phyloP scores from a whole-genome alignment of 1,140 invertebrate species.

The Sweltsa coloradensis region DNA sequence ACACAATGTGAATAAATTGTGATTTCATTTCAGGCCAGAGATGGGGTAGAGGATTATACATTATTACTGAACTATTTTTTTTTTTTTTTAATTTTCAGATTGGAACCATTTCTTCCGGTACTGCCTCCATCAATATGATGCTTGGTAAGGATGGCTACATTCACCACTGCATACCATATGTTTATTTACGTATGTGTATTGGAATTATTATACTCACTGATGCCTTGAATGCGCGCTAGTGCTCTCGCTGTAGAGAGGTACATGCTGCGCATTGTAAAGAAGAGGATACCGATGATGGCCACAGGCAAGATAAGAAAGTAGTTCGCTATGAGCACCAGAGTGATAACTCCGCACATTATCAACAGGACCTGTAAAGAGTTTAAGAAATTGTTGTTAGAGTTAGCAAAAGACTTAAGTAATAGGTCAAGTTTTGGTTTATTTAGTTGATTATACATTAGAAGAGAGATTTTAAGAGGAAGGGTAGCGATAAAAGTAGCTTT shows the following conservation, averaged over 20 bases:
- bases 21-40: background rate
- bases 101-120: background rate
- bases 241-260: slow-evolving; percentile 74
- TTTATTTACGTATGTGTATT: background rate
- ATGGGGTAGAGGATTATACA: background rate
- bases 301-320: slow-evolving; percentile 59
- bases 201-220: slow-evolving; percentile 39
- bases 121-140: background rate
- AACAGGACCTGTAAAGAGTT: slow-evolving; percentile 21
- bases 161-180: no score
- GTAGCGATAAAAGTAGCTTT: no score
- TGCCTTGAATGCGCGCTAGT: slow-evolving; percentile 77
- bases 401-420: no score
- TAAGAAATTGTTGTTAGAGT: no score
- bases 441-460: no score
- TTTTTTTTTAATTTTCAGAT: background rate
- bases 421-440: no score
- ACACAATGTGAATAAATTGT: background rate
- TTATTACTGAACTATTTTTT: background rate
- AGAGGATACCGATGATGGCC: slow-evolving; percentile 50
- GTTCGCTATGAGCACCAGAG: slow-evolving; percentile 59
- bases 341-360: slow-evolving; percentile 33
- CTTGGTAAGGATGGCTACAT: background rate
- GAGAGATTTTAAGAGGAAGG: no score
- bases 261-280: slow-evolving; percentile 58